Evolutionary conservation across 2,113 vertebrate genomes (phyloP), one percentile per base, ranked within the genome.

Genomic region (Campylomormyrus tamandua): DNA sequence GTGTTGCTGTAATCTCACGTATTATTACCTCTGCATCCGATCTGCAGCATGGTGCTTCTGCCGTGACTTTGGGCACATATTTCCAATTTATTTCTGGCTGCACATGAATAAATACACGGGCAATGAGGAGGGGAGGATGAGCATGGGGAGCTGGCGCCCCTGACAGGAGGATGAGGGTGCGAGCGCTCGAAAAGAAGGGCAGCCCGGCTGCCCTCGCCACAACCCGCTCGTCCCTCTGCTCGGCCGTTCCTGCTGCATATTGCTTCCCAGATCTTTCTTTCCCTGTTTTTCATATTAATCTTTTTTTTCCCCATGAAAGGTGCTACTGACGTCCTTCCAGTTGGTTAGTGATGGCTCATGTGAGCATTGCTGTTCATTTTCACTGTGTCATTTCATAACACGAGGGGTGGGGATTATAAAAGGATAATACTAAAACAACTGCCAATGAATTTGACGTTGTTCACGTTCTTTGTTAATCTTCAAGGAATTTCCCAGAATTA

Each of bases 121-220:
- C 91, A 93, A 93, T 93, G 92, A 92, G 88, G 93, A 93, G 9
- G 2, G 83, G 48, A 45, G 77, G 31, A 56, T 19, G 52, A 24
- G 77, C 5, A 7, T 2, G 8, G 48, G 35, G 50, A 77, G 24
- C 35, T 48, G 7, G 8, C 2, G 53, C 83, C 52, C 6, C 50
- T 58, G 35, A 50, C 15, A 70, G 83, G 31, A 91, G 89, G 89
- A 89, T 77, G 91, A 92, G 90, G 31, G 90, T 88, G 90, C 77
- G 48, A 90, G 83, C 77, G 89, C 87, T 39, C 89, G 83, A 83
- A 45, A 90, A 85, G 89, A 74, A 87, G 77, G 86, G 83, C 35
- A 5, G 21, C 19, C 90, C 93, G 93, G 94, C 92, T 94, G 94
- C 93, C 93, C 92, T 94, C 93, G 92, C 93, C 90, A 93, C 93